A percentile compares a stretch with the other conserved stretches of the same genome.
These are phyloP conservation scores for Blera fallax DNA, from an alignment of 2,888 invertebrate species.

Conservation along the genomic window DNA sequence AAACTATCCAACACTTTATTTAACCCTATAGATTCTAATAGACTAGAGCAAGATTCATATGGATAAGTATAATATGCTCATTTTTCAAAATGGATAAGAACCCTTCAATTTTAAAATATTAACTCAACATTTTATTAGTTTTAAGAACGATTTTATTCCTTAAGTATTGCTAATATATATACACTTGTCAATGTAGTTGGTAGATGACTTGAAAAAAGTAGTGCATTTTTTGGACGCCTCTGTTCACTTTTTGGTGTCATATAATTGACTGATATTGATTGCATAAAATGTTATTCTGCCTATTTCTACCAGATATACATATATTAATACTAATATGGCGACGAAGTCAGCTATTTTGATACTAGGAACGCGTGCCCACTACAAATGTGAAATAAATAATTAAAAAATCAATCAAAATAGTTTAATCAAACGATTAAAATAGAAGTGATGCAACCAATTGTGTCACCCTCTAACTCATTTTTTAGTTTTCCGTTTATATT, in stretches of 20 bases:
- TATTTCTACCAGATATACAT: too few species aligned
- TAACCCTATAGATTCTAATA: too few species aligned
- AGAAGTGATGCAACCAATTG: background rate
- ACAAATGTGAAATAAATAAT: background rate
- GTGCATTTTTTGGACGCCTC: background rate
- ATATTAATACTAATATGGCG: background rate
- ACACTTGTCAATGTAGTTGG: too few species aligned
- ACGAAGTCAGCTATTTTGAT: background rate
- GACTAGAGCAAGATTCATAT: too few species aligned
- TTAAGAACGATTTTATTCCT: too few species aligned
- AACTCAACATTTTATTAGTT: too few species aligned
- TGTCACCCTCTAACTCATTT: background rate
- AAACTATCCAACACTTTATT: too few species aligned
- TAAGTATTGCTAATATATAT: too few species aligned
- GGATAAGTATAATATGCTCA: too few species aligned
- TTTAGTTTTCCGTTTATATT: background rate
- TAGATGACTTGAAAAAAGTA: too few species aligned
- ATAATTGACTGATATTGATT: background rate
- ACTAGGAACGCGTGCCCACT: background rate
- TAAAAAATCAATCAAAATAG: background rate
- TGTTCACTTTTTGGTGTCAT: background rate
- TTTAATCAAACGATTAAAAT: background rate
- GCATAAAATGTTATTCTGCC: background rate
- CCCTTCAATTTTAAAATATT: too few species aligned
- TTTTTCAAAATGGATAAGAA: too few species aligned